These are phyloP conservation scores for Patagioenas fasciata DNA, from an alignment of 2,113 vertebrate species.

Conservation along the genomic window DNA sequence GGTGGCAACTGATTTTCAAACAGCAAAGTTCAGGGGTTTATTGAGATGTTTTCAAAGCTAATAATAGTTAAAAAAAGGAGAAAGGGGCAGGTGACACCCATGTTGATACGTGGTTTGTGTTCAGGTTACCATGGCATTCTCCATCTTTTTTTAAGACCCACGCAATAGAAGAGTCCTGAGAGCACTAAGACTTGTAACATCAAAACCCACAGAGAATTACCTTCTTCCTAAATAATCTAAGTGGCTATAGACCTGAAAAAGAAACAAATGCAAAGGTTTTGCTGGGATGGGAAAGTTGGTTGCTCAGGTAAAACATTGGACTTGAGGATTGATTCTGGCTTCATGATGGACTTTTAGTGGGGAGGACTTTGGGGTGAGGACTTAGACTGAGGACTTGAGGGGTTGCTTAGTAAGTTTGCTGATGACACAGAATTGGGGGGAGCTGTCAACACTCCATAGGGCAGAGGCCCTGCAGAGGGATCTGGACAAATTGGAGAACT, in stretches of 20 bases:
- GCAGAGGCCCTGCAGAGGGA: too few relatives aligned
- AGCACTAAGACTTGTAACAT: background rate
- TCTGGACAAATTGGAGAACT: too few relatives aligned
- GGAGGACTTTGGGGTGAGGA: too few relatives aligned
- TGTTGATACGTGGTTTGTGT: background rate
- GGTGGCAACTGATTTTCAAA: background rate
- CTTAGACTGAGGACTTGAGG: too few relatives aligned
- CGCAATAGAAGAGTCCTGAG: background rate
- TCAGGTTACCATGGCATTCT: background rate
- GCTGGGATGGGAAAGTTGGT: background rate
- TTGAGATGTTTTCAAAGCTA: background rate
- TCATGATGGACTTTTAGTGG: background rate
- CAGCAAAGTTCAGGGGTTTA: background rate
- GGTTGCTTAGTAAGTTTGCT: too few relatives aligned
- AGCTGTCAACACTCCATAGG: too few relatives aligned
- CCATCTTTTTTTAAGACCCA: background rate
- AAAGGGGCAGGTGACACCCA: background rate
- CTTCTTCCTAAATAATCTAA: background rate
- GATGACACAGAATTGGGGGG: too few relatives aligned
- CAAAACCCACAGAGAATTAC: background rate
- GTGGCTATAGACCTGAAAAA: background rate
- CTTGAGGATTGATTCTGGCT: background rate
- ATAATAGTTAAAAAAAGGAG: background rate
- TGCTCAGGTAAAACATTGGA: background rate
- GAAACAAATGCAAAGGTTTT: background rate